Evolutionary conservation across 1,140 invertebrate species (phyloP), one percentile per base, ranked within the genome.

Genomic region (Tetragonula clypearis): DNA sequence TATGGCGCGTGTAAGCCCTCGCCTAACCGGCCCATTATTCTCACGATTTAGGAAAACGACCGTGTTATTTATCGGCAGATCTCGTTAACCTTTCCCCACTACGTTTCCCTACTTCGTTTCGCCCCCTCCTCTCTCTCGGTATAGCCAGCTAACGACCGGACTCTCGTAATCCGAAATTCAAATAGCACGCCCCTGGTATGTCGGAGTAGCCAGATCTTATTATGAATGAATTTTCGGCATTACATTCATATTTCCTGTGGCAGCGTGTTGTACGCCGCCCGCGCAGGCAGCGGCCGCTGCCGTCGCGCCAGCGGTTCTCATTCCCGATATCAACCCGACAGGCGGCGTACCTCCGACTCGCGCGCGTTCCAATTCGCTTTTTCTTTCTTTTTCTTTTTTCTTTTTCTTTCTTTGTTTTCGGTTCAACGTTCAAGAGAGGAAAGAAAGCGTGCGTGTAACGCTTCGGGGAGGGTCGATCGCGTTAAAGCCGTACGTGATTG

Each of bases 161-260:
- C 26, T n/a, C 26, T n/a, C 30, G 41, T 15, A 17, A 30, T n/a
- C 41, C 82, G 21, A 83, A 79, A 84, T 84, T 71, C 55, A 60
- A 84, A 60, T 72, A 66, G 56, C 41, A 60, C 82, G 75, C 35
- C 82, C 56, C 30, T 62, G 72, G n/a, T 74, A 23, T 21, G 66
- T 75, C 55, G 17, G 49, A 72, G 41, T 53, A 53, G 56, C 76
- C 4, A 80, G 66, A 71, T 79, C 35, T 79, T 75, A 92, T 93
- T 91, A 93, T 92, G 92, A 93, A 93, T 93, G 92, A 89, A 93
- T 92, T 92, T 92, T 91, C 88, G 88, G 87, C 78, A 90, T 87
- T 88, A 85, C 90, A 88, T 92, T 91, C 87, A 89, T 91, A 90
- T 92, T 90, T 89, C 86, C 86, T 73, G 81, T 68, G 81, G 71